Evolutionary conservation across 1,140 invertebrate genomes (phyloP).

Genomic region (Adoxophyes honmai): DNA sequence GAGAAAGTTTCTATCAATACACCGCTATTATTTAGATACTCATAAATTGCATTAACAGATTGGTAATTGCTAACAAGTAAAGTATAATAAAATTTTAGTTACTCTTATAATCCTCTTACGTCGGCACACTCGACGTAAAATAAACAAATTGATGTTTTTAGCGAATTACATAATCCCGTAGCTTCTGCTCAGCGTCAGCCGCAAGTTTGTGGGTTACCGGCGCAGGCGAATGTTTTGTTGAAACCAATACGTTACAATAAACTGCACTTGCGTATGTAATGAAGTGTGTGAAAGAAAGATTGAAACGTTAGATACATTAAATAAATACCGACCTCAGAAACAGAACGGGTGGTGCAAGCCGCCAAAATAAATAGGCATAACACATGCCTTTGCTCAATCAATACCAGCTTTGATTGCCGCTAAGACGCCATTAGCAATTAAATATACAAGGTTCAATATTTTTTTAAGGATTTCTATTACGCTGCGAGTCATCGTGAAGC

Average conservation of each 20-base stretch:
- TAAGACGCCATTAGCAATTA: neutral
- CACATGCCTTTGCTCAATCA: too few relatives aligned
- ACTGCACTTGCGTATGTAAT: constrained; percentile 27
- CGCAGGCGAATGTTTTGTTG: constrained; percentile 34
- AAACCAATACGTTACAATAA: constrained; percentile 38
- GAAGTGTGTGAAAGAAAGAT: constrained; percentile 18
- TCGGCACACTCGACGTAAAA: neutral
- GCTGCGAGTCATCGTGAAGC: neutral
- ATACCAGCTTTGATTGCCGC: too few relatives aligned
- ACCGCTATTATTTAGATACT: too few relatives aligned
- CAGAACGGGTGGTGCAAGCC: neutral
- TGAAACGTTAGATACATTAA: constrained; percentile 10
- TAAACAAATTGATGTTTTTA: constrained; percentile 1
- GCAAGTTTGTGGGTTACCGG: constrained; percentile 27
- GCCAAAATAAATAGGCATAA: neutral
- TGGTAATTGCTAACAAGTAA: too few relatives aligned
- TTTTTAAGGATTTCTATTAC: neutral
- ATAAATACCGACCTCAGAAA: neutral
- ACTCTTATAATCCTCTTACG: neutral
- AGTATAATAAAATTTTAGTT: constrained; percentile 2
- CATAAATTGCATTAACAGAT: too few relatives aligned
- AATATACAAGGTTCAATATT: constrained; percentile 5
- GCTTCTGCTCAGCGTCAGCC: constrained; percentile 44
- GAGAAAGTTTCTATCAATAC: too few relatives aligned
- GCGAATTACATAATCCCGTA: constrained; percentile 36